Evolutionary conservation across 53 echinoderm and acorn worm species (phyloP), one percentile per base, ranked within the genome.

Genomic region (Patiria pectinifera): DNA sequence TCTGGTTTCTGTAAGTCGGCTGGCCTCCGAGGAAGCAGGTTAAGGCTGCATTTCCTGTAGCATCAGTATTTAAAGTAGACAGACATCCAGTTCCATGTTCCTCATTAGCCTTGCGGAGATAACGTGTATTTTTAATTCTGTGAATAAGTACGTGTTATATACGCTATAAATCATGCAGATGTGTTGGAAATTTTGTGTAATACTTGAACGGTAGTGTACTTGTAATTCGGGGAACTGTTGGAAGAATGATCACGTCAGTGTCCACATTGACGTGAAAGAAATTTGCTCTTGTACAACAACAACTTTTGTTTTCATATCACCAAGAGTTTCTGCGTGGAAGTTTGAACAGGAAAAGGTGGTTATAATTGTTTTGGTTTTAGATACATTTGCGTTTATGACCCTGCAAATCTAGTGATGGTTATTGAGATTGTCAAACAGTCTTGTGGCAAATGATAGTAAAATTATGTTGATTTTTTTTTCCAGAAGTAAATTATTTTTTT

Each of bases 1-100:
- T 90, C 90, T 90, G 90, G 63, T 90, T 90, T 90, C 90, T 90
- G 62, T 90, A 80, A 90, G 69, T 69, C 69, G 63, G 69, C 80
- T 18, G 2, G 48, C 66, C 78, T 7, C 80, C 9, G 11, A 69
- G 69, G 80, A 81, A 90, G 48, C 90, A 23, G 48, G 18, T 5
- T 21, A 80, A 71, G 63, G 79, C 53, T 6, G 53, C 66, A 63
- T 80, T 90, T 90, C 90, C 90, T 81, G 80, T 63, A 19, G n/a
- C 80, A 62, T 90, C 46, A n/a, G 62, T 59, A 9, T 82, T 82
- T 82, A 82, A 78, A 78, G 79, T 78, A 11, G 7, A 53, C 48
- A 23, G 59, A 12, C 16, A 69, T 71, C n/a, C 44, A 43, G 19
- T 49, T 48, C 22, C 48, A 16, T 78, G 79, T 78, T 46, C 15